These are phyloP conservation scores for Dryococelus australis DNA, from an alignment of 2,888 invertebrate species.

Conservation along the genomic window DNA sequence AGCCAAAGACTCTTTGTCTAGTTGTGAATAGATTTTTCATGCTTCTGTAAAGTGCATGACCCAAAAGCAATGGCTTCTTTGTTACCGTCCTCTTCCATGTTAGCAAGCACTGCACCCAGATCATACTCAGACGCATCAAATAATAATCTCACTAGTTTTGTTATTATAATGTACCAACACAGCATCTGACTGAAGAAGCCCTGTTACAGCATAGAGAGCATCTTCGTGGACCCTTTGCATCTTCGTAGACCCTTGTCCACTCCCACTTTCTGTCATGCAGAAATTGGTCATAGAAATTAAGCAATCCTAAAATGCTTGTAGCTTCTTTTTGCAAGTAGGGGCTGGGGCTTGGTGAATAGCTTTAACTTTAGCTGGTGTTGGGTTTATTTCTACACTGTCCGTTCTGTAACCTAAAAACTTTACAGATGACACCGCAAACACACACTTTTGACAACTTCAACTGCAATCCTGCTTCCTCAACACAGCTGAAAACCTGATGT, in stretches of 20 bases:
- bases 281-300: background rate
- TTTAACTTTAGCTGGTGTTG: background rate
- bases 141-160: background rate
- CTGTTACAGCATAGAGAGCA: background rate
- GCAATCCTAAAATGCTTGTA: background rate
- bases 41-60: background rate
- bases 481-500: background rate
- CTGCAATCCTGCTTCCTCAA: background rate
- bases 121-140: background rate
- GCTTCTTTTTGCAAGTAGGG: background rate
- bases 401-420: background rate
- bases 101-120: background rate
- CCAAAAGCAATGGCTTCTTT: background rate
- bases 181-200: background rate
- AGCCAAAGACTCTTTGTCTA: background rate
- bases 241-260: background rate
- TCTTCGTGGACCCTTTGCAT: background rate
- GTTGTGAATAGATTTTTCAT: background rate
- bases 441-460: background rate
- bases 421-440: background rate
- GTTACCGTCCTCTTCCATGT: background rate
- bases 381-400: background rate
- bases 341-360: background rate
- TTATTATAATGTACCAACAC: background rate
- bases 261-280: too few species aligned